Evolutionary conservation across 2,113 vertebrate genomes (phyloP), one percentile per base, ranked within the genome.

Genomic region (Actenoides lindsayi): DNA sequence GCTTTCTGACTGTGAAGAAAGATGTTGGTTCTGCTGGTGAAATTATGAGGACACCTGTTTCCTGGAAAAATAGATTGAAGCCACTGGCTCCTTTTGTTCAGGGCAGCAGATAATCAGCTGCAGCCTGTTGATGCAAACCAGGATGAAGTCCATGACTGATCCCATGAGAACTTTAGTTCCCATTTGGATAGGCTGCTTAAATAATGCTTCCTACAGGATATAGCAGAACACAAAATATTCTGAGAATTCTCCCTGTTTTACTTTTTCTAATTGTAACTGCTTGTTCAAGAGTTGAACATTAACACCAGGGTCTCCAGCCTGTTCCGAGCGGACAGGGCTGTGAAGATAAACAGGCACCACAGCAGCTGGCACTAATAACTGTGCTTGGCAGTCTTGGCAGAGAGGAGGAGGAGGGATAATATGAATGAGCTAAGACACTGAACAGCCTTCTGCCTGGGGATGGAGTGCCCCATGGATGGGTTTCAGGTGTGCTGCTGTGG

Each of bases 401-500:
- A 54, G 60, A 59, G 64, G 35, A 81, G 63, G 11, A 65, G 78
- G 65, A 85, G 54, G 54, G 31, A 21, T 24, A 53, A 25, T 62
- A 62, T 1, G 11, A 37, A 56, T 44, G 57, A 91, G 65, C 48
- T 56, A 25, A 94, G 80, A 87, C 31, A 35, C 65, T 78, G 65
- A 89, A n/a, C 51, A 84, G 77, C 80, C 53, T 71, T 83, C 83
- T 87, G 0, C 0, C 44, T 53, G 69, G 37, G 65, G 50, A 76
- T 35, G 25, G 42, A 70, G 57, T 0, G 1, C 41, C 41, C 91
- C 1, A 0, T n/a, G 77, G 69, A 78, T 84, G 51, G 30, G 31
- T 91, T 90, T 96, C 92, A 93, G 69, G 83, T 89, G 87, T 85
- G 86, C 91, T 91, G 56, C 42, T 62, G 2, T 27, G 59, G 65